phyloP scores from a whole-genome alignment of 2,888 invertebrate genomes.

The Mesochorus sp. region DNA sequence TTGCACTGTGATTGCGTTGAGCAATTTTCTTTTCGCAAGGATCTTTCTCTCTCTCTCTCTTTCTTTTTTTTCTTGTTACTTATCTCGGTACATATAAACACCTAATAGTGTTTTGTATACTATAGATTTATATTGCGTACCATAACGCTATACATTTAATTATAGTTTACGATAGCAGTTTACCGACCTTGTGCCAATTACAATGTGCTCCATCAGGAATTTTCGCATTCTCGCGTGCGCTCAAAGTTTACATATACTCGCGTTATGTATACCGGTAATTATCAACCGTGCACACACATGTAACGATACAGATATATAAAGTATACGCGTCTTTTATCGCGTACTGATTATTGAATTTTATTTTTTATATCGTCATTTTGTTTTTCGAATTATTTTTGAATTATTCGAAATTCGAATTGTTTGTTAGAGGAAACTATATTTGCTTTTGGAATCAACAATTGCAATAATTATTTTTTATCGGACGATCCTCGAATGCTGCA shows the following conservation, averaged over 20 bases:
- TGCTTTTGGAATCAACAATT: too few species aligned
- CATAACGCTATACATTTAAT: constrained; percentile 34
- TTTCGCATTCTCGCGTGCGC: constrained; percentile 63
- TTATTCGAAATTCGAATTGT: neutral
- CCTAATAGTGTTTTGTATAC: neutral
- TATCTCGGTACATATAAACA: neutral
- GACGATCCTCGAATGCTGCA: too few species aligned
- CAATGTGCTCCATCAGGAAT: constrained; percentile 66
- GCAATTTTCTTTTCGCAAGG: constrained; percentile 49
- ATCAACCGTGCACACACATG: constrained; percentile 61
- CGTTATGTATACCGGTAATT: constrained; percentile 45
- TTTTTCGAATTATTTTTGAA: constrained; percentile 14
- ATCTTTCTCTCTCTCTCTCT: constrained; percentile 35
- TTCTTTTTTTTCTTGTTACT: neutral
- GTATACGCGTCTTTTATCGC: constrained; percentile 58
- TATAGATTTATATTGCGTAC: constrained; percentile 26
- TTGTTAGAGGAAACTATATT: neutral
- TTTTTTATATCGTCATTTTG: neutral
- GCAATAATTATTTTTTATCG: too few species aligned
- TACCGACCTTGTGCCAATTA: constrained; percentile 74
- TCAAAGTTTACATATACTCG: constrained; percentile 29
- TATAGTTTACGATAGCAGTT: constrained; percentile 42
- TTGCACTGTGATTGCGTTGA: constrained; percentile 47
- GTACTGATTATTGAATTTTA: neutral
- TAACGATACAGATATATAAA: too few species aligned